Evolutionary conservation across 2,113 vertebrate species (phyloP).

Genomic region (Xyrauchen texanus): DNA sequence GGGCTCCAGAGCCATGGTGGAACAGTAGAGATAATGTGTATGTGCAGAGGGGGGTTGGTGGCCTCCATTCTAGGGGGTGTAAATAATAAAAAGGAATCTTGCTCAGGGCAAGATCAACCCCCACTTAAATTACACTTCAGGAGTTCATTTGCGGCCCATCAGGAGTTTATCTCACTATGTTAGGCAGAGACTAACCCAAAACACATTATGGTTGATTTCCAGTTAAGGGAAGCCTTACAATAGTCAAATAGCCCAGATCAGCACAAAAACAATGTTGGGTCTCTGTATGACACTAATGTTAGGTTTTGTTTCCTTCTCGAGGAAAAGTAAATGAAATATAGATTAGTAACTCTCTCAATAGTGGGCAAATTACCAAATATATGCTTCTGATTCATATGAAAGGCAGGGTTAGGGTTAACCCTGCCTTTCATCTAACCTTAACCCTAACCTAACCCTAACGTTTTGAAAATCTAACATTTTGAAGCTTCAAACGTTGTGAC

Average conservation of each 20-base stretch:
- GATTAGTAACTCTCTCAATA: no score
- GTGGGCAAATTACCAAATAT: no score
- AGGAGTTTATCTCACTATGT: conserved; percentile 24
- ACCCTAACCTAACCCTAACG: no score
- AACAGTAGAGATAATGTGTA: conserved; percentile 46
- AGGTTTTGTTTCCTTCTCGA: no score
- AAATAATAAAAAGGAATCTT: conserved; percentile 74
- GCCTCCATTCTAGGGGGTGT: conserved; percentile 53
- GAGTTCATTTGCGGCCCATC: conserved; percentile 32
- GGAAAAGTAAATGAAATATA: no score
- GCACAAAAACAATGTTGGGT: not conserved
- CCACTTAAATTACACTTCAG: conserved; percentile 22
- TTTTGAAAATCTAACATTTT: no score
- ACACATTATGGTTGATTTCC: conserved; percentile 30
- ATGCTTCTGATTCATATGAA: no score
- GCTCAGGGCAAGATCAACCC: conserved; percentile 45
- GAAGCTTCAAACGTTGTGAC: no score
- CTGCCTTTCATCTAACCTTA: no score
- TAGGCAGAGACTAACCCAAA: conserved; percentile 1
- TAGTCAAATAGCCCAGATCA: conserved; percentile 9
- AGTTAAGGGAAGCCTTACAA: not conserved
- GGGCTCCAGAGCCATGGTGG: conserved; percentile 58
- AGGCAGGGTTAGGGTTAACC: no score
- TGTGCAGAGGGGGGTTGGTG: conserved; percentile 38
- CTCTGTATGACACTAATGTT: not conserved